Percentiles rank a stretch among this genome's conserved stretches.
These are phyloP conservation scores for Lepidurus packardi DNA, from an alignment of 1,140 invertebrate species.

Conservation along the genomic window DNA sequence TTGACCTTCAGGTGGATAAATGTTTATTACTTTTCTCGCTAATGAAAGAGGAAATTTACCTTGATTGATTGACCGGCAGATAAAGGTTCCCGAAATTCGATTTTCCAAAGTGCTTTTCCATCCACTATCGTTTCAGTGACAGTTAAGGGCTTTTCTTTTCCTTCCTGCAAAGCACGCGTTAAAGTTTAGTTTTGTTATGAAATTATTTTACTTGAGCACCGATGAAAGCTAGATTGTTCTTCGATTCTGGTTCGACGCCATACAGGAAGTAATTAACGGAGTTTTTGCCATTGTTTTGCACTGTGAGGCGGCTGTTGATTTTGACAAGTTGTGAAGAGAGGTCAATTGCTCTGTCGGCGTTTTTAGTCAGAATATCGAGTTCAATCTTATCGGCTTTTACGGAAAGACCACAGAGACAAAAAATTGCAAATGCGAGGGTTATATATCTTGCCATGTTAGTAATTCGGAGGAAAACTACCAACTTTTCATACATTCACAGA, in stretches of 20 bases:
- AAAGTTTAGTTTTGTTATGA: not conserved
- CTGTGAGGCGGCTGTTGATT: constrained; percentile 65
- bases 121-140: constrained; percentile 52
- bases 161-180: constrained; percentile 33
- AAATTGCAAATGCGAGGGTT: not conserved
- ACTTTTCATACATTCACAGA: not conserved
- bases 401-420: not conserved
- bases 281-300: constrained; percentile 73
- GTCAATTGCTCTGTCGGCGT: constrained; percentile 80
- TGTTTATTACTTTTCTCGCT: not conserved
- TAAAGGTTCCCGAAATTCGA: constrained; percentile 58
- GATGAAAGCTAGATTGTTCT: constrained; percentile 65
- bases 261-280: constrained; percentile 63
- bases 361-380: constrained; percentile 47
- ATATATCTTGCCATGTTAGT: not conserved
- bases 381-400: not conserved
- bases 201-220: constrained; percentile 50
- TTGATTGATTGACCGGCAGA: constrained; percentile 53
- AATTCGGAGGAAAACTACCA: not conserved
- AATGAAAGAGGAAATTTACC: constrained; percentile 40
- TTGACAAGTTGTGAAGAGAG: constrained; percentile 82
- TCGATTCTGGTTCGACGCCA: constrained; percentile 58
- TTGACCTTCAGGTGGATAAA: constrained; percentile 46
- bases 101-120: constrained; percentile 52
- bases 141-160: constrained; percentile 53